phyloP scores from a whole-genome alignment of 2,888 invertebrate genomes.

The Sisyra nigra region DNA sequence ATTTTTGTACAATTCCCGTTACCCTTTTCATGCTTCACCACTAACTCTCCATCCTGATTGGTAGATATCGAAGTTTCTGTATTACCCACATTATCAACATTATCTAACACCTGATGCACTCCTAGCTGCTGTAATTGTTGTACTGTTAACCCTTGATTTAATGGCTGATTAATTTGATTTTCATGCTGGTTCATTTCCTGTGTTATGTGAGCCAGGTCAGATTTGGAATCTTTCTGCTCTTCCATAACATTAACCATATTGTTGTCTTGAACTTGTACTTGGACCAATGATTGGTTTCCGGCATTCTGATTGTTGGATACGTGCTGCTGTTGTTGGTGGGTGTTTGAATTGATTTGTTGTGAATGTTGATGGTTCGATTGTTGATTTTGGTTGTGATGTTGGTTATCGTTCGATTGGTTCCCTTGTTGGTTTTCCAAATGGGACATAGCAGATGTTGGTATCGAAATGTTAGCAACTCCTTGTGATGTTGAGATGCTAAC shows the following conservation, averaged over 20 bases:
- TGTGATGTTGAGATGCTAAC: constrained; percentile 26
- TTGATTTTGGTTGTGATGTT: constrained; percentile 13
- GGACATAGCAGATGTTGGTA: constrained; percentile 25
- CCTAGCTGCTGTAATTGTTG: constrained; percentile 41
- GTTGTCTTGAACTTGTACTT: constrained; percentile 27
- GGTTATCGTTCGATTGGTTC: constrained; percentile 26
- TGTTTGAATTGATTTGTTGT: constrained; percentile 23
- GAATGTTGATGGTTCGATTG: constrained; percentile 16
- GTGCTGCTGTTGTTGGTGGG: constrained; percentile 14
- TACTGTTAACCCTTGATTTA: constrained; percentile 32
- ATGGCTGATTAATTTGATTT: constrained; percentile 25
- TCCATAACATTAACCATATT: constrained; percentile 26
- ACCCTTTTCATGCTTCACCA: constrained; percentile 41
- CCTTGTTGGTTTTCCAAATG: constrained; percentile 19
- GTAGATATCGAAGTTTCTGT: constrained; percentile 3
- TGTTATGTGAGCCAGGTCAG: constrained; percentile 25
- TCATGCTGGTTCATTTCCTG: constrained; percentile 31
- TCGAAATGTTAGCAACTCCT: constrained; percentile 23
- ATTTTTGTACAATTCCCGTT: constrained; percentile 34
- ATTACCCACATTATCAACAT: constrained; percentile 26
- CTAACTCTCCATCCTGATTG: constrained; percentile 9
- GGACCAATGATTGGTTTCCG: not conserved
- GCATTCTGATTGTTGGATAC: constrained; percentile 6
- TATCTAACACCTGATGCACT: constrained; percentile 39
- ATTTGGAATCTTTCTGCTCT: constrained; percentile 25